Percentiles rank a stretch among this genome's conserved stretches.
Conservation (phyloP, 2,797 vertebrate species). For the Microctenopoma steveboyesi region DNA sequence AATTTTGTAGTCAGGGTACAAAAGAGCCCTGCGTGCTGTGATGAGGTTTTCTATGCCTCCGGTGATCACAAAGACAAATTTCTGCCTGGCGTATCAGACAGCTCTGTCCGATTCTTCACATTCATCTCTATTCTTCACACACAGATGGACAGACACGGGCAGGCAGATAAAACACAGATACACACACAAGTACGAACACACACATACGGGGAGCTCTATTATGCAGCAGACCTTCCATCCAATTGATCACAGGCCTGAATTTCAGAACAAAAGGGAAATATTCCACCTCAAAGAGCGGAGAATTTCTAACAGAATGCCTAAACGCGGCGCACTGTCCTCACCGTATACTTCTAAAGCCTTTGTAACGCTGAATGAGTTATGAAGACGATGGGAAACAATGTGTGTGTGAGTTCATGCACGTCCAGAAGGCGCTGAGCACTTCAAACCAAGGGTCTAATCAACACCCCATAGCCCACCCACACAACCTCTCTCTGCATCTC, state of each 20-base stretch:
- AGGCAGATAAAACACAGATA: constrained; percentile 38
- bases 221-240: constrained; percentile 60
- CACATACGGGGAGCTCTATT: constrained; percentile 44
- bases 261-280: constrained; percentile 75
- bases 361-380: constrained; percentile 62
- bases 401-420: constrained; percentile 25
- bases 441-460: constrained; percentile 79
- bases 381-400: constrained; percentile 45
- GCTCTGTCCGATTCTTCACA: constrained; percentile 37
- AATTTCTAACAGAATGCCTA: constrained; percentile 73
- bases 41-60: constrained; percentile 32
- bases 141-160: constrained; percentile 41
- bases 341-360: constrained; percentile 62
- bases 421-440: constrained; percentile 63
- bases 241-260: constrained; percentile 70
- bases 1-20: constrained; percentile 36
- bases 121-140: constrained; percentile 39
- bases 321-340: constrained; percentile 57
- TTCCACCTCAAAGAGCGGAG: constrained; percentile 71
- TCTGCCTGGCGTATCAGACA: constrained; percentile 33
- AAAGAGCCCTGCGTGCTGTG: constrained; percentile 34
- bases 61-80: constrained; percentile 51
- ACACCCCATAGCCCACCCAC: constrained; percentile 76
- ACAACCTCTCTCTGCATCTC: constrained; percentile 58
- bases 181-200: constrained; percentile 17